Percentiles rank a stretch among this genome's conserved stretches.
Conservation (phyloP, 2,888 invertebrate genomes). For the Ligdia adustata region DNA sequence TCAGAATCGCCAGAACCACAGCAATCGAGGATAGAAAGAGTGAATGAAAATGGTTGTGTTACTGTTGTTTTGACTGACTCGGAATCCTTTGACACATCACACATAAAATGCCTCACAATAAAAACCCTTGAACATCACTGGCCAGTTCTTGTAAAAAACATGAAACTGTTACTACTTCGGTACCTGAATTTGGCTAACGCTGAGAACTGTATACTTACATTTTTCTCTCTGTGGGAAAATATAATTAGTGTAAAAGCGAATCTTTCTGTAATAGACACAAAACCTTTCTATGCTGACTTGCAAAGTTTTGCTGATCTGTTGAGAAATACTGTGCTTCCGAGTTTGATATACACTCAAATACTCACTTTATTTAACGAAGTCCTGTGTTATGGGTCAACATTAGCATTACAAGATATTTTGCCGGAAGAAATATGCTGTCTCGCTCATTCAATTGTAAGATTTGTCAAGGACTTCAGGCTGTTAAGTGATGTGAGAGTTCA, state of each 20-base stretch:
- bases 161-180: slow-evolving; percentile 83
- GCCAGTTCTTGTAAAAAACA: slow-evolving; percentile 90
- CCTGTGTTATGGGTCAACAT: slow-evolving; percentile 94
- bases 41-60: slow-evolving; percentile 81
- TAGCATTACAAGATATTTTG: slow-evolving; percentile 93
- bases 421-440: slow-evolving; percentile 95
- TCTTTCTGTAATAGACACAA: slow-evolving; percentile 94
- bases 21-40: slow-evolving; percentile 68
- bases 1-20: slow-evolving; percentile 62
- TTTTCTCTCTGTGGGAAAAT: slow-evolving; percentile 94
- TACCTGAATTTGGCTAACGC: slow-evolving; percentile 84
- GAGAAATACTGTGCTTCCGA: slow-evolving; percentile 88
- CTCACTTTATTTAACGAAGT: slow-evolving; percentile 95
- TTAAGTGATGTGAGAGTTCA: slow-evolving; percentile 82
- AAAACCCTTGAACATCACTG: slow-evolving; percentile 93
- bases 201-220: slow-evolving; percentile 90
- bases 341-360: slow-evolving; percentile 93
- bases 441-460: slow-evolving; percentile 93
- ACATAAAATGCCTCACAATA: slow-evolving; percentile 93
- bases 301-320: slow-evolving; percentile 90
- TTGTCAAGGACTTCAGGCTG: slow-evolving; percentile 93
- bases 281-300: slow-evolving; percentile 93
- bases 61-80: slow-evolving; percentile 89
- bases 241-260: slow-evolving; percentile 96
- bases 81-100: slow-evolving; percentile 93